Base-by-base conservation (phyloP, 2,797 vertebrate genomes). In the Schizopygopsis malacanthus region DNA sequence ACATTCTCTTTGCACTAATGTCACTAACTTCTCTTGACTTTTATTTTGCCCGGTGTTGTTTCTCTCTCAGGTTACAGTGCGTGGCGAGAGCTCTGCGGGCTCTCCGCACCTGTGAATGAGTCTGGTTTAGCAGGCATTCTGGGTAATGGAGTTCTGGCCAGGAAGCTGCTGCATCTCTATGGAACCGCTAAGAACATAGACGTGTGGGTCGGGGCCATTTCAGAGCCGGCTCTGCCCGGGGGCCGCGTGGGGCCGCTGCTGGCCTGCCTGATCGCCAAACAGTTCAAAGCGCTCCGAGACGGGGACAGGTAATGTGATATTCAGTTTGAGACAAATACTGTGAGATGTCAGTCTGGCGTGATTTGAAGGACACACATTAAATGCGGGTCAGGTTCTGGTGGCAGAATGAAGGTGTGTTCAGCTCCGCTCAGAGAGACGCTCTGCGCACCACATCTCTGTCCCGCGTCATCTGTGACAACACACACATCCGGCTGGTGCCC, bases 401-500 rank as follows among this genome's bases (percentile, higher is more conserved):
- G 97, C 95, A 98, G 92, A 95, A 91, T 13, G 90, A 93, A 0
- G 95, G 94, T 0, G 92, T 98, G 80, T 99, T 99, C 92, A 97
- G 95, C n/a, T 65, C 20, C 3, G 33, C 90, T 59, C 97, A 98
- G 91, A 91, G 90, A 89, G 88, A 50, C 0, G 91, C 93, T 20
- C 92, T 99, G 20, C 88, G 69, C 16, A 83, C 85, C 8, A 86
- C 95, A 72, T 98, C 97, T 0, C 90, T 99, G 84, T 95, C 97
- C 0, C 94, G 93, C 9, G 91, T 99, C 69, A 95, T 99, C 88
- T 99, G 97, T 88, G 97, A 97, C 91, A 99, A 97, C 88, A 98
- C 96, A 28, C 94, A 2, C 80, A 96, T 99, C 90, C 89, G 82
- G 28, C 92, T 93, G 37, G 95, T 99, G 67, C 97, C 97, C 0